Percentiles rank a stretch among this genome's conserved stretches.
phyloP scores from a whole-genome alignment of 2,888 invertebrate species.

The Sabatieria punctata region DNA sequence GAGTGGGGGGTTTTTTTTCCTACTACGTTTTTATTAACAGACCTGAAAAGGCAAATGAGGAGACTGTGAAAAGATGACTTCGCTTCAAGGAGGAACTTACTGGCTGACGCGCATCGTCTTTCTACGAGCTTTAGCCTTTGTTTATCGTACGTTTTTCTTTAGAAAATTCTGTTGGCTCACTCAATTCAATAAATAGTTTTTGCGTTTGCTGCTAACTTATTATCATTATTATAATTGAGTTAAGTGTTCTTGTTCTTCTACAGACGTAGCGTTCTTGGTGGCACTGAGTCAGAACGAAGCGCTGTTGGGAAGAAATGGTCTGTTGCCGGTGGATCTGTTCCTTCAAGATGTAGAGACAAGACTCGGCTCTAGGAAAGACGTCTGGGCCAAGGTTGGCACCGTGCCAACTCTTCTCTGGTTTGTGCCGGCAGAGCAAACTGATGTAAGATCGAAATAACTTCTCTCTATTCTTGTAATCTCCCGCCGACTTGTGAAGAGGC shows the following conservation, averaged over 20 bases:
- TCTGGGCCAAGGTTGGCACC: neutral
- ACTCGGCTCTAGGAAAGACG: neutral
- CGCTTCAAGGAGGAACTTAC: neutral
- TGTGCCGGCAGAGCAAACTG: conserved; percentile 8
- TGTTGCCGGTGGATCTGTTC: conserved; percentile 22
- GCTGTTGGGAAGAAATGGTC: conserved; percentile 31
- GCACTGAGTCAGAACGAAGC: conserved; percentile 33
- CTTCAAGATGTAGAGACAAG: neutral
- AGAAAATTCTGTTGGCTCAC: neutral
- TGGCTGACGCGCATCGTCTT: conserved; percentile 4
- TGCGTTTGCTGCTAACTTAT: neutral
- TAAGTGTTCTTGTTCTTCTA: conserved; percentile 8
- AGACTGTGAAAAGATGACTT: neutral
- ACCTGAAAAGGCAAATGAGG: no score
- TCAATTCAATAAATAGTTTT: no score
- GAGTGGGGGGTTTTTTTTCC: no score
- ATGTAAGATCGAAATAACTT: conserved; percentile 3
- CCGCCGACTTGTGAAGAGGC: neutral
- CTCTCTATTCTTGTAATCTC: neutral
- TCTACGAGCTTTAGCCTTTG: neutral
- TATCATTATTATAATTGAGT: no score
- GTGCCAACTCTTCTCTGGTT: conserved; percentile 33
- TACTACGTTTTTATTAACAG: no score
- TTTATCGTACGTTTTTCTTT: neutral
- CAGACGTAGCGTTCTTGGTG: conserved; percentile 34